Evolutionary conservation across 1,140 invertebrate genomes (phyloP).

Genomic region (Tribolium madens): DNA sequence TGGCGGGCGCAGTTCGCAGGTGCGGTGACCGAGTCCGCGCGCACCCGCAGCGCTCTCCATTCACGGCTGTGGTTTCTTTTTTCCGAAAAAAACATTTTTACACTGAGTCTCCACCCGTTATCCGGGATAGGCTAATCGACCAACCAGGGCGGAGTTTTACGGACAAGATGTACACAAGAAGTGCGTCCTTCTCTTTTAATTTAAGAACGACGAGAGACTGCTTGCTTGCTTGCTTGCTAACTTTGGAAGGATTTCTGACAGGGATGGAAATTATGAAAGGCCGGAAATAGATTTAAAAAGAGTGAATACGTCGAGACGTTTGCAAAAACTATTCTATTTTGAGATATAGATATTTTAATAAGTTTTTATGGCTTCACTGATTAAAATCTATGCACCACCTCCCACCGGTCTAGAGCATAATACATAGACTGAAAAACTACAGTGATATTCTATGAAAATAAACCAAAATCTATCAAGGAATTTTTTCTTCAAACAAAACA

Average conservation of each 20-base stretch:
- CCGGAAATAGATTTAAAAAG: neutral
- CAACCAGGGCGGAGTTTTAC: slow-evolving; percentile 59
- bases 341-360: too few relatives aligned
- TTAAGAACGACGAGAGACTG: slow-evolving; percentile 16
- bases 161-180: slow-evolving; percentile 30
- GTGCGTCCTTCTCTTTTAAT: slow-evolving; percentile 32
- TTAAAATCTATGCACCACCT: too few relatives aligned
- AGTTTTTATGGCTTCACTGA: too few relatives aligned
- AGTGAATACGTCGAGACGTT: neutral
- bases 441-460: too few relatives aligned
- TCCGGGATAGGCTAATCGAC: slow-evolving; percentile 64
- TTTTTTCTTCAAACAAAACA: too few relatives aligned
- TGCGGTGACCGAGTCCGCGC: slow-evolving; percentile 69
- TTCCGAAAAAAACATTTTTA: slow-evolving; percentile 65
- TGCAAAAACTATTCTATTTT: neutral
- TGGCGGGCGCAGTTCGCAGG: slow-evolving; percentile 66
- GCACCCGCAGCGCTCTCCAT: slow-evolving; percentile 66
- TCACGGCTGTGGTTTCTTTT: slow-evolving; percentile 64
- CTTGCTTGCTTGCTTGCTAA: slow-evolving; percentile 4
- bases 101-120: slow-evolving; percentile 65
- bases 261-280: neutral
- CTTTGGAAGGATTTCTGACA: neutral
- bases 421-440: too few relatives aligned
- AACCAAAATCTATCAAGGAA: too few relatives aligned
- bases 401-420: too few relatives aligned